A percentile compares a stretch with the other conserved stretches of the same genome.
Conservation (phyloP, 2,888 invertebrate species). For the Heliconius erato region DNA sequence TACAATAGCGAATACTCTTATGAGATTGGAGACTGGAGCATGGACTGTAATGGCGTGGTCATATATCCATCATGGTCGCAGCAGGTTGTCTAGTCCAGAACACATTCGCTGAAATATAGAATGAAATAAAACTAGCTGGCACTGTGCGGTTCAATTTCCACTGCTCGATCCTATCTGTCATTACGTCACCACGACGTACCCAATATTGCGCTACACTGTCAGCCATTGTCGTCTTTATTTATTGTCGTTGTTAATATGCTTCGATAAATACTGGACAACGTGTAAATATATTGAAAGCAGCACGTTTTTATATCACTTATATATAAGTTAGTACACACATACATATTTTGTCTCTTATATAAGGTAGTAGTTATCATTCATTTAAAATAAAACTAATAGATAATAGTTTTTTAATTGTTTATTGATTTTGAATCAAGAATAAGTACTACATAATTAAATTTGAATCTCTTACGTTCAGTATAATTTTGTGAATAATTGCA, state of each 20-base stretch:
- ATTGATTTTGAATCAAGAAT: slow-evolving; percentile 41
- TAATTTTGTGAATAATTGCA: slow-evolving; percentile 80
- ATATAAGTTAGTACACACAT: neutral
- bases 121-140: slow-evolving; percentile 68
- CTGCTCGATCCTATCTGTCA: slow-evolving; percentile 70
- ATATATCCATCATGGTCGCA: slow-evolving; percentile 70
- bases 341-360: too few species aligned
- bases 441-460: slow-evolving; percentile 59
- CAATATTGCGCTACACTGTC: slow-evolving; percentile 63
- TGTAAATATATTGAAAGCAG: slow-evolving; percentile 9
- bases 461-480: slow-evolving; percentile 69
- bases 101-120: slow-evolving; percentile 70
- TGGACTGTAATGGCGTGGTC: slow-evolving; percentile 51
- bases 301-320: neutral
- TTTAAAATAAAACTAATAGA: slow-evolving; percentile 2
- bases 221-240: slow-evolving; percentile 65
- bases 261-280: slow-evolving; percentile 28
- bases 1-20: slow-evolving; percentile 49
- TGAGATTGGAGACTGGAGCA: slow-evolving; percentile 40
- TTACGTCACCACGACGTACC: slow-evolving; percentile 66
- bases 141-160: slow-evolving; percentile 67
- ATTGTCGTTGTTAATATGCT: slow-evolving; percentile 53
- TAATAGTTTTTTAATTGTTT: neutral
- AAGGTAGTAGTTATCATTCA: too few species aligned
- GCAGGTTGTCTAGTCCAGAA: slow-evolving; percentile 74